phyloP scores from a whole-genome alignment of 2,113 vertebrate genomes.

The Notarius quadriscutis region DNA sequence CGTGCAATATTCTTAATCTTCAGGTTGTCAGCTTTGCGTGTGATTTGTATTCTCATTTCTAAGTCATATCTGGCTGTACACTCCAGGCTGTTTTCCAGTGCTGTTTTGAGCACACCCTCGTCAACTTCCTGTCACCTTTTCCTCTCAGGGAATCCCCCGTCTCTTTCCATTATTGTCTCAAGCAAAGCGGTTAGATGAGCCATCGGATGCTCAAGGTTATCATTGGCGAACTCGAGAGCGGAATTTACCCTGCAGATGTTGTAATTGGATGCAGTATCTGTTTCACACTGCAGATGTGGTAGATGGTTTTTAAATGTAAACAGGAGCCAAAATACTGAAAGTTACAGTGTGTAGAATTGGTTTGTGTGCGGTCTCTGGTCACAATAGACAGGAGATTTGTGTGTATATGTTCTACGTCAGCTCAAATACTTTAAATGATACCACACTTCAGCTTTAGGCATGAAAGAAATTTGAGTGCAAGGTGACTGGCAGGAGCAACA shows the following conservation, averaged over 20 bases:
- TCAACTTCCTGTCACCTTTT: neutral
- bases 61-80: neutral
- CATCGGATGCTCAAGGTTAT: neutral
- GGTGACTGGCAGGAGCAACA: neutral
- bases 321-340: neutral
- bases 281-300: neutral
- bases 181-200: neutral
- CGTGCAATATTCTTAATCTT: neutral
- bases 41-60: neutral
- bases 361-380: neutral
- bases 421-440: neutral
- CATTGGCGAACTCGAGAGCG: neutral
- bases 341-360: neutral
- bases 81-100: neutral
- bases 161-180: neutral
- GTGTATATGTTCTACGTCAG: too few species aligned
- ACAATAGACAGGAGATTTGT: neutral
- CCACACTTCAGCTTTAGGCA: neutral
- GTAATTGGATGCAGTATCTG: neutral
- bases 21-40: neutral
- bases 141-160: slow-evolving; percentile 12
- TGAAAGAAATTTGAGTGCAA: neutral
- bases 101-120: neutral
- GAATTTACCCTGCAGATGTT: neutral
- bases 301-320: neutral